These are phyloP conservation scores for Strix uralensis DNA, from an alignment of 2,113 vertebrate genomes.

Conservation along the genomic window DNA sequence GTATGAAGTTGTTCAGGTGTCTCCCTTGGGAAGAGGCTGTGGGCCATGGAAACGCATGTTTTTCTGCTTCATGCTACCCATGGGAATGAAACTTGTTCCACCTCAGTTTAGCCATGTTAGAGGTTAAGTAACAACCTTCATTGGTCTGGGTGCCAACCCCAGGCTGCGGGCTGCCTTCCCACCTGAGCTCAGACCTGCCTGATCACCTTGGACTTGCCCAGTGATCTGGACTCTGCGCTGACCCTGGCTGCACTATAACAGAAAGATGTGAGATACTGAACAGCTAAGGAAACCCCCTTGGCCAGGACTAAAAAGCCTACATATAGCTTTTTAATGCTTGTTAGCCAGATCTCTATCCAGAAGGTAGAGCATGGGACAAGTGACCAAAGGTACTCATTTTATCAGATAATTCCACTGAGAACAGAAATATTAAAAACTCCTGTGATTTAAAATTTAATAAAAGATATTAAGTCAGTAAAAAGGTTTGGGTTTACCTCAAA, in stretches of 20 bases:
- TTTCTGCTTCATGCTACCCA: not conserved
- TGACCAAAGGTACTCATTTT: not conserved
- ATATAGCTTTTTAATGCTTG: not conserved
- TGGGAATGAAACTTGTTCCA: not conserved
- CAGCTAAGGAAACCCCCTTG: not conserved
- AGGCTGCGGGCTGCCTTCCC: not conserved
- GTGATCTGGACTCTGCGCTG: not conserved
- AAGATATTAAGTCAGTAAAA: not conserved
- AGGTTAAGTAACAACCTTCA: not conserved
- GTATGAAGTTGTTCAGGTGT: not conserved
- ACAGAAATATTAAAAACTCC: not conserved
- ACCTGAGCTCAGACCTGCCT: not conserved
- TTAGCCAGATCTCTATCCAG: not conserved
- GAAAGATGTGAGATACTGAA: not conserved
- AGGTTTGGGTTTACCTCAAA: not conserved
- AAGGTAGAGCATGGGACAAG: not conserved
- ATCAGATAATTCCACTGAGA: not conserved
- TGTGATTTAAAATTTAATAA: not conserved
- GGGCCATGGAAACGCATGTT: not conserved
- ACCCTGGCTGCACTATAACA: not conserved
- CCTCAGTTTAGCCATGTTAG: not conserved
- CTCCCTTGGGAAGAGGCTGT: not conserved
- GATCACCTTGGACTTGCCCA: not conserved
- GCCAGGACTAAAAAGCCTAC: not conserved
- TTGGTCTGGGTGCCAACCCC: not conserved